Evolutionary conservation across 2,888 invertebrate genomes (phyloP), one percentile per base, ranked within the genome.

Genomic region (Campoplex capitator): DNA sequence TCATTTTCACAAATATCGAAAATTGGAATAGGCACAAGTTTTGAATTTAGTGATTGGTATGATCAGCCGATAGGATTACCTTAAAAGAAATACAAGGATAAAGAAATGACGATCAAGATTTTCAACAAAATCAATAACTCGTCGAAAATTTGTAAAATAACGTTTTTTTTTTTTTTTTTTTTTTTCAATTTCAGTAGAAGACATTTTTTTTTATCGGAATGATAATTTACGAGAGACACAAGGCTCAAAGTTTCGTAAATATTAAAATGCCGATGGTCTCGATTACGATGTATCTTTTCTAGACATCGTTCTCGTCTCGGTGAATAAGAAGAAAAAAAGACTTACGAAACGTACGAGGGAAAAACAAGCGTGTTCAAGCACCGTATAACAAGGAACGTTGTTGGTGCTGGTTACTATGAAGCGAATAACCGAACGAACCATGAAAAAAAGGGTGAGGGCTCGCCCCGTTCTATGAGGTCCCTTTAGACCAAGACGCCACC

Each of bases 361-460:
- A 68, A 78, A 65, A 75, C 67, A 67, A 82, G 62, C 68, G 82
- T 83, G 82, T 48, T 83, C 82, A 83, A 83, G 76, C 58, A 83
- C 70, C 82, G 82, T 83, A 83, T 83, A 83, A 83, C 82, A 56
- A 83, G 82, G 32, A 56, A 68, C 82, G 68, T 83, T 83, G 82
- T 67, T n/a, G n/a, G n/a, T 13, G 45, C 45, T 45, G 45, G 45
- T 45, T 79, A 76, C 48, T 45, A 75, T 48, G 75, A 83, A 70
- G 48, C 76, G 82, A 83, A 70, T 76, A 35, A 83, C 70, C 68
- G 74, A 83, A 45, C 82, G 71, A 71, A 58, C n/a, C 70, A 58
- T 79, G 79, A 56, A 73, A 51, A 38, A 62, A 54, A 42, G 67
- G 75, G 65, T 38, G 51, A 68, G 81, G 74, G 56, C 67, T 74